A percentile compares a stretch with the other conserved stretches of the same genome.
These are phyloP conservation scores for Ophioderma brevispina DNA, from an alignment of 35 echinoderm and acorn worm genomes.

Conservation along the genomic window DNA sequence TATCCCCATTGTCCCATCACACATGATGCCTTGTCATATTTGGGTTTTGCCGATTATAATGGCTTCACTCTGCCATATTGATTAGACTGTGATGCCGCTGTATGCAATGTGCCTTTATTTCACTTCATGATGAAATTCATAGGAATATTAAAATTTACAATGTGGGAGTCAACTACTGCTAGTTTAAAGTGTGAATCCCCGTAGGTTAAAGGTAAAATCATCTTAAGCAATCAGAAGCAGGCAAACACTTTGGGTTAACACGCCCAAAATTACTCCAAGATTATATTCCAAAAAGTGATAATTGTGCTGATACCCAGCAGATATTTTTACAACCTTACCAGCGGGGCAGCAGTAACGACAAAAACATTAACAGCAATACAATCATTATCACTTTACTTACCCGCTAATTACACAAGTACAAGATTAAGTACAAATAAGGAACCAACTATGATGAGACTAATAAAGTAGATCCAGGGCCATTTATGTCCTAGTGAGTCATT, in stretches of 20 bases:
- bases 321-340: neutral
- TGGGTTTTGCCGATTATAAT: too few relatives aligned
- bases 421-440: slow-evolving; percentile 99
- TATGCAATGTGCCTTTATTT: too few relatives aligned
- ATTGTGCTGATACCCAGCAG: neutral
- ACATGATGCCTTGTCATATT: too few relatives aligned
- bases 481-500: slow-evolving; percentile 75
- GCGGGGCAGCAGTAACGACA: neutral
- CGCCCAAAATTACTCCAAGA: too few relatives aligned
- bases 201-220: neutral
- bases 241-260: too few relatives aligned
- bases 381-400: slow-evolving; percentile 62
- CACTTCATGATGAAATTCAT: too few relatives aligned
- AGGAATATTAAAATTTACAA: too few relatives aligned
- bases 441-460: slow-evolving; percentile 98
- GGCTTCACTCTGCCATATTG: too few relatives aligned
- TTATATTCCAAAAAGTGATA: neutral
- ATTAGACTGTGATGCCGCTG: too few relatives aligned
- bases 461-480: slow-evolving; percentile 98
- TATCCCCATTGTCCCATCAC: too few relatives aligned
- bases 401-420: slow-evolving; percentile 99
- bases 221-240: too few relatives aligned
- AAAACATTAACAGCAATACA: neutral
- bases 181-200: neutral
- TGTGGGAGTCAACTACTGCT: too few relatives aligned